phyloP scores from a whole-genome alignment of 2,113 vertebrate species.

The Elephantulus edwardii region DNA sequence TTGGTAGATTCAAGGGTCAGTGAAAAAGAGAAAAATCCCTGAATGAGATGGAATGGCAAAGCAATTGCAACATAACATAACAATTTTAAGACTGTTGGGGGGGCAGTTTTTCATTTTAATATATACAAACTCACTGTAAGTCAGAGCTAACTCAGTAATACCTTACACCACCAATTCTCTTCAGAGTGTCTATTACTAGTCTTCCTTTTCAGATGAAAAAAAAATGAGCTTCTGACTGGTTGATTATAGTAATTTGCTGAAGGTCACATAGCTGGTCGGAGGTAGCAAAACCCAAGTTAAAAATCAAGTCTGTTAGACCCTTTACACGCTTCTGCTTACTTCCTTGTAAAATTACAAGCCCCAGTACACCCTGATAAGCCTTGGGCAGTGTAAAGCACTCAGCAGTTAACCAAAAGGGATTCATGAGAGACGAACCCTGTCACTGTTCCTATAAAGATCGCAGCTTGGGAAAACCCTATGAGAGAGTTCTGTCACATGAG shows the following conservation, averaged over 20 bases:
- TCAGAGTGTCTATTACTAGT: neutral
- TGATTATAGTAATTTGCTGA: neutral
- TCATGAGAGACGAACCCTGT: too few relatives aligned
- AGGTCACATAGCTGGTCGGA: neutral
- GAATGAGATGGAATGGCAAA: too few relatives aligned
- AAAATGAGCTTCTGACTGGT: slow-evolving; percentile 13
- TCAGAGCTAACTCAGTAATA: too few relatives aligned
- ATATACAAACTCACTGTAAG: too few relatives aligned
- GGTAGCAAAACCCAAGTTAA: neutral
- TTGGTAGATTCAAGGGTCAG: too few relatives aligned
- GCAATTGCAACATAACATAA: too few relatives aligned
- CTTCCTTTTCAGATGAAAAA: neutral
- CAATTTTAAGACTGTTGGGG: too few relatives aligned
- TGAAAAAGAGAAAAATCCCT: too few relatives aligned
- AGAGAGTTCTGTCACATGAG: neutral
- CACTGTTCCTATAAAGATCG: neutral
- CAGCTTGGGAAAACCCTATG: neutral
- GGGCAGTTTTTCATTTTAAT: too few relatives aligned
- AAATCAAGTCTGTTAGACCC: neutral
- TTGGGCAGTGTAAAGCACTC: too few relatives aligned
- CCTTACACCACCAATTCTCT: too few relatives aligned
- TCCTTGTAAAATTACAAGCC: neutral
- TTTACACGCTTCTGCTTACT: neutral
- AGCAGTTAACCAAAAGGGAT: too few relatives aligned
- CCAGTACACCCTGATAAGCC: neutral